Conservation (phyloP, 2,797 vertebrate species). For the Astyanax mexicanus region DNA sequence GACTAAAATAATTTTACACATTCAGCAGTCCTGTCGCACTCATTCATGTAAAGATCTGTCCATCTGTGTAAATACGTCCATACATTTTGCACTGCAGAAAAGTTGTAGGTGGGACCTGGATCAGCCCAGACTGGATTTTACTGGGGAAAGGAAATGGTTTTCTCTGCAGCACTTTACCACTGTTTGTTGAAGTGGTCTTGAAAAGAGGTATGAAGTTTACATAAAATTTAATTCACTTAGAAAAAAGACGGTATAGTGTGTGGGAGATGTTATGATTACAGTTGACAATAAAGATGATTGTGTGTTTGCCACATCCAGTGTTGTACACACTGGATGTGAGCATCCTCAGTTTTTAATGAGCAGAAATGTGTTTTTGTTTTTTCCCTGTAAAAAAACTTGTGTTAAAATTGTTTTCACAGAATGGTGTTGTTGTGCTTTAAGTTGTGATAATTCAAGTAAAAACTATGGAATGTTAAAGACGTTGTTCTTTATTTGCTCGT, state of each 20-base stretch:
- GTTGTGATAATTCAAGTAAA: constrained; percentile 55
- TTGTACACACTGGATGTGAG: constrained; percentile 39
- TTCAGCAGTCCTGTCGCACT: too few relatives aligned
- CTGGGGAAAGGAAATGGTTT: constrained; percentile 39
- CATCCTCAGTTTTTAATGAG: constrained; percentile 15
- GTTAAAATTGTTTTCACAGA: constrained; percentile 47
- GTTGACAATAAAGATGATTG: constrained; percentile 24
- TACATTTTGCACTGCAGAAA: constrained; percentile 24
- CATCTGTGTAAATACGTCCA: constrained; percentile 46
- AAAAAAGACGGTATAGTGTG: constrained; percentile 4
- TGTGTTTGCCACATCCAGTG: constrained; percentile 35
- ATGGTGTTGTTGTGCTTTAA: constrained; percentile 49
- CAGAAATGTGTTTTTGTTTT: constrained; percentile 8
- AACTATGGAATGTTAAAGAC: constrained; percentile 17
- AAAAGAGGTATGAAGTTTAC: constrained; percentile 55
- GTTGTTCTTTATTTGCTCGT: constrained; percentile 10
- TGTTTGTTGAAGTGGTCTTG: constrained; percentile 45
- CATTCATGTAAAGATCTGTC: too few relatives aligned
- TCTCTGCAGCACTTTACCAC: constrained; percentile 76
- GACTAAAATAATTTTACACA: too few relatives aligned
- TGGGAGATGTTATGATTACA: constrained; percentile 6
- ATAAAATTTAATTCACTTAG: constrained; percentile 35
- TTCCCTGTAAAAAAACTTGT: constrained; percentile 26
- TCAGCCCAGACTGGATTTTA: constrained; percentile 21
- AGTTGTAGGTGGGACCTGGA: not conserved